A percentile compares a stretch with the other conserved stretches of the same genome.
Conservation (phyloP, 2,113 vertebrate genomes). For the Craseonycteris thonglongyai region DNA sequence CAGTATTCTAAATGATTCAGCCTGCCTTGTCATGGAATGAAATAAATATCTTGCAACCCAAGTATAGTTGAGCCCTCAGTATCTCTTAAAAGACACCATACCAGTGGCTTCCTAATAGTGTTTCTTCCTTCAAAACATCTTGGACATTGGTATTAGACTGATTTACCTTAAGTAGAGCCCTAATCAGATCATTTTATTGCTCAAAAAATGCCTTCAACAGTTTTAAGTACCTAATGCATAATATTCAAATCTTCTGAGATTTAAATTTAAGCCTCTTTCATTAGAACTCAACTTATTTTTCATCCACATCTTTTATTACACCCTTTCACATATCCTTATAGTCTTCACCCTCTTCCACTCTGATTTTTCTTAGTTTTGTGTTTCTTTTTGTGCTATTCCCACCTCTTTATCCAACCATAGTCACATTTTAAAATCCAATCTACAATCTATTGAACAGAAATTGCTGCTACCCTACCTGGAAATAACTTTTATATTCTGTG, state of each 20-base stretch:
- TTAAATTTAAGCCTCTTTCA: neutral
- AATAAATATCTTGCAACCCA: neutral
- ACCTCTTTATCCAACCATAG: neutral
- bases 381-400: neutral
- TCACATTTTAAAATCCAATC: neutral
- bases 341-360: neutral
- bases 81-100: neutral
- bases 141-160: neutral
- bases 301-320: neutral
- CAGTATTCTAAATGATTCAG: neutral
- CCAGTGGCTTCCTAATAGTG: neutral
- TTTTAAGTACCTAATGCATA: neutral
- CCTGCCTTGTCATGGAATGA: neutral
- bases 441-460: neutral
- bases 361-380: neutral
- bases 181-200: neutral
- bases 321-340: neutral
- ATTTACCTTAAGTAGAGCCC: neutral
- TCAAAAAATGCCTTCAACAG: neutral
- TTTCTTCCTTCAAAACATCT: neutral
- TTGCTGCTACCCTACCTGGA: neutral
- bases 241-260: neutral
- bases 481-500: neutral
- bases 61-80: neutral
- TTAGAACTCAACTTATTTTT: neutral